These are phyloP conservation scores for Aselliscus stoliczkanus DNA, from an alignment of 2,797 vertebrate genomes.

Conservation along the genomic window DNA sequence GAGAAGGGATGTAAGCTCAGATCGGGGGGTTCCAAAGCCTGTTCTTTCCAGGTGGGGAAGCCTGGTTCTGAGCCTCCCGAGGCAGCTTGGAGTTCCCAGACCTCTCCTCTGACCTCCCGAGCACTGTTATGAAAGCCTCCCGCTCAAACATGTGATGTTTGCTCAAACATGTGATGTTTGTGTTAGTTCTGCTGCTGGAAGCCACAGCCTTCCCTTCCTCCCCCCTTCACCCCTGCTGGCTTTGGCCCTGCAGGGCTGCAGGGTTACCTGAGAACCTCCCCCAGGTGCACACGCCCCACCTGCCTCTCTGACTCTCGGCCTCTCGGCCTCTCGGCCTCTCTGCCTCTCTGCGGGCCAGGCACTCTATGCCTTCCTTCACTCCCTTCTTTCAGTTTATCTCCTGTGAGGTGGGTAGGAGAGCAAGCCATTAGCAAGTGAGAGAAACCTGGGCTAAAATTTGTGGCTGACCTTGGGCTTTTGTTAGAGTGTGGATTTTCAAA, in stretches of 20 bases:
- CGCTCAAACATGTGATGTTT: background rate
- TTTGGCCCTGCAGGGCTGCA: background rate
- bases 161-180: background rate
- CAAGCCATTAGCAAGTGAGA: background rate
- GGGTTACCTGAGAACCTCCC: background rate
- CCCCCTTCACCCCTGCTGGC: background rate
- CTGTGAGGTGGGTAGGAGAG: background rate
- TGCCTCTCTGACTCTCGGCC: too few species aligned
- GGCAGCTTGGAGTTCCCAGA: background rate
- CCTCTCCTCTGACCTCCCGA: background rate
- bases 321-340: too few species aligned
- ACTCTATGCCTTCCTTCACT: background rate
- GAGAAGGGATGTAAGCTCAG: background rate
- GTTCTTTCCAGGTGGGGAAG: background rate
- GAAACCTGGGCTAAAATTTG: background rate
- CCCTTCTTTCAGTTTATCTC: background rate
- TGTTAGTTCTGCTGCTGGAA: background rate
- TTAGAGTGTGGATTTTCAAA: background rate
- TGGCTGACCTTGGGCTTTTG: background rate
- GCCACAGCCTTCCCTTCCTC: background rate
- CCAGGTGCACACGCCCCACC: background rate
- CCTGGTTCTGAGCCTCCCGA: background rate
- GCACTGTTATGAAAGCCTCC: background rate
- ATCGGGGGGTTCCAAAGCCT: background rate
- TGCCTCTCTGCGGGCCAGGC: rapidly evolving